These are phyloP conservation scores for Isichthys henryi DNA, from an alignment of 2,113 vertebrate species.

Conservation along the genomic window DNA sequence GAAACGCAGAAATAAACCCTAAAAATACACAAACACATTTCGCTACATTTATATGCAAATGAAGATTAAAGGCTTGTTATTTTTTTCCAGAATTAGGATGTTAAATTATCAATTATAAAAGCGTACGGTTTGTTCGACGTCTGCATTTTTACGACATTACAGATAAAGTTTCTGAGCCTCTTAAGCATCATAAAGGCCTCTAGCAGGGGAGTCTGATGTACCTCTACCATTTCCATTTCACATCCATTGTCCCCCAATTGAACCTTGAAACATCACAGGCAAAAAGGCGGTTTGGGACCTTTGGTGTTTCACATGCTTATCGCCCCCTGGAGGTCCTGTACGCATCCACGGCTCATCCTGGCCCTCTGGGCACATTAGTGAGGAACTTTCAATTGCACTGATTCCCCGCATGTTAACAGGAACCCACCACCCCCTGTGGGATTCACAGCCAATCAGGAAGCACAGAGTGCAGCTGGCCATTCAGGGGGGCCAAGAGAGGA, in stretches of 20 bases:
- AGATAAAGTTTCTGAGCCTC: constrained; percentile 4
- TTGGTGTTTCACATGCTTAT: constrained; percentile 37
- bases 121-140: neutral
- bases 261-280: constrained; percentile 39
- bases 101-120: neutral
- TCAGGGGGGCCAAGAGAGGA: constrained; percentile 13
- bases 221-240: constrained; percentile 46
- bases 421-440: constrained; percentile 43
- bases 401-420: constrained; percentile 69
- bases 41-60: neutral
- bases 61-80: neutral
- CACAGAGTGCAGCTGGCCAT: constrained; percentile 34
- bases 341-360: constrained; percentile 56
- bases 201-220: constrained; percentile 34
- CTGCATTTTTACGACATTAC: neutral
- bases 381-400: constrained; percentile 65
- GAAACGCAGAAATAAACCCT: neutral
- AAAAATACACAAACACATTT: neutral
- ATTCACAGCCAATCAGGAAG: constrained; percentile 44
- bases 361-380: constrained; percentile 60
- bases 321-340: constrained; percentile 41
- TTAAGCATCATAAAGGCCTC: constrained; percentile 9
- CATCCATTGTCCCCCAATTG: constrained; percentile 34
- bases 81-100: neutral
- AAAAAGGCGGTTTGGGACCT: constrained; percentile 40